Base-by-base conservation (phyloP, 2,888 invertebrate species). In the Cephus sareptanus region DNA sequence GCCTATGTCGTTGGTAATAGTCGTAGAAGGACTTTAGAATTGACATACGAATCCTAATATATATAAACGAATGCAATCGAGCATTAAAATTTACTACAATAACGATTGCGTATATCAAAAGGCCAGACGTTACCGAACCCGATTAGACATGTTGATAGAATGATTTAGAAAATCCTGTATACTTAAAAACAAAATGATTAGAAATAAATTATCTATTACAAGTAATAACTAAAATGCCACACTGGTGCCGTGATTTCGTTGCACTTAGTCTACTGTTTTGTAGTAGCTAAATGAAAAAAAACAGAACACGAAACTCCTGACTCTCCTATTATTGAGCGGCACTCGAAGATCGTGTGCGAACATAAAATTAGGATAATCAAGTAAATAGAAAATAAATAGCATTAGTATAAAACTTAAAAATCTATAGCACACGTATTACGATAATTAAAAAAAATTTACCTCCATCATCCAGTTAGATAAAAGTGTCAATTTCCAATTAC, bases 331-430 rank as follows among this genome's bases (percentile, higher is more conserved):
- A 56, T 23, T 23, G 56, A 56, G 6, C 23, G 23, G 2, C 23
- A 56, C 9, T 56, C 11, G 15, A 70, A 23, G 2, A 30, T 31
- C 71, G 71, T 71, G 71, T 11, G 33, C 34, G n/a, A 73, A 40
- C 11, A n/a, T 77, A 74, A 73, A 31, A 75, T 40, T 15, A 40
- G 1, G 37, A 15, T 4, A 37, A 37, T 37, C 37, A 35, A 34
- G 33, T 76, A 33, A 75, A 71, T 37, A 69, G 34, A 79, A 73
- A 80, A 79, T 82, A 83, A 83, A 82, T 82, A 83, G 70, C 77
- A 79, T 74, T 79, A 71, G 71, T 77, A 79, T 77, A 75, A 74
- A 77, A 78, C 78, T 34, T 80, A 75, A 79, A 76, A n/a, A 56
- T 76, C 69, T 73, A 73, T 37, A 76, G 78, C 74, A 77, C 76